Evolutionary conservation across 2,113 vertebrate species (phyloP).

Genomic region (Sander vitreus): DNA sequence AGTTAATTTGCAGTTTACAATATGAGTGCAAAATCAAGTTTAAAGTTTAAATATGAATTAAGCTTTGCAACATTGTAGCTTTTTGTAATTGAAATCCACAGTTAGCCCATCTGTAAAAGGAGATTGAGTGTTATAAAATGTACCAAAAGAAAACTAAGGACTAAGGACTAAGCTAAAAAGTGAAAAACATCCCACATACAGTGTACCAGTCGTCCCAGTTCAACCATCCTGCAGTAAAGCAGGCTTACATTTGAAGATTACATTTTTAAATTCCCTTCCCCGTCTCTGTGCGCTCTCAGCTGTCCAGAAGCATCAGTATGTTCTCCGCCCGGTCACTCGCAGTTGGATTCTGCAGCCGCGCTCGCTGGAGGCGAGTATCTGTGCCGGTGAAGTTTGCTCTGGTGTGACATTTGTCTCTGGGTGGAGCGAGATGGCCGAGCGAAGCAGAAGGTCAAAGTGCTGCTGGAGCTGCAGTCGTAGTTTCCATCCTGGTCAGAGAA

Average conservation of each 20-base stretch:
- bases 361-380: slow-evolving; percentile 77
- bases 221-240: slow-evolving; percentile 15
- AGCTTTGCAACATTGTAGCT: neutral
- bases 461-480: slow-evolving; percentile 91
- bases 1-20: slow-evolving; percentile 20
- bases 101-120: slow-evolving; percentile 16
- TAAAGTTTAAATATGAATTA: slow-evolving; percentile 1
- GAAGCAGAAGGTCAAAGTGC: slow-evolving; percentile 93
- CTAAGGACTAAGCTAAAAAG: neutral
- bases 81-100: slow-evolving; percentile 6
- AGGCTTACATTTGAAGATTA: slow-evolving; percentile 21
- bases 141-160: slow-evolving; percentile 43
- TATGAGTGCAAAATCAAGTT: slow-evolving; percentile 17
- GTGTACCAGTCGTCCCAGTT: slow-evolving; percentile 19
- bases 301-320: slow-evolving; percentile 24
- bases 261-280: neutral
- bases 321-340: slow-evolving; percentile 73
- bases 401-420: slow-evolving; percentile 86
- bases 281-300: slow-evolving; percentile 22
- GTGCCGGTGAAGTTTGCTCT: slow-evolving; percentile 85
- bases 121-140: slow-evolving; percentile 32
- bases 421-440: slow-evolving; percentile 88
- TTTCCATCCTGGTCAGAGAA: slow-evolving; percentile 86
- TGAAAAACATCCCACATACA: slow-evolving; percentile 15
- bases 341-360: slow-evolving; percentile 78